Evolutionary conservation across 2,797 vertebrate genomes (phyloP).

Genomic region (Melanogrammus aeglefinus): DNA sequence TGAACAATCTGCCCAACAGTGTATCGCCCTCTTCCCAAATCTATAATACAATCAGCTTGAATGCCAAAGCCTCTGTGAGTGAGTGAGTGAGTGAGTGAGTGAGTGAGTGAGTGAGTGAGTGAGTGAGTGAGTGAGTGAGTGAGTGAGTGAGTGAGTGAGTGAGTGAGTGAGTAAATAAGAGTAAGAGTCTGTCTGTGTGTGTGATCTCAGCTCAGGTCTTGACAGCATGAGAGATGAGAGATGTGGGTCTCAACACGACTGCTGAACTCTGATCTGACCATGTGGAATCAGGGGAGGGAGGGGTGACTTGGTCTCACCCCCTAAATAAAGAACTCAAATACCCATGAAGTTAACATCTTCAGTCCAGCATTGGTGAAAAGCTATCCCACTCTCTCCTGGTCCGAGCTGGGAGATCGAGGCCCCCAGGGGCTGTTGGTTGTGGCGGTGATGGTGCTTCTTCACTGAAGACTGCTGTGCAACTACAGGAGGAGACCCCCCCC

Average conservation of each 20-base stretch:
- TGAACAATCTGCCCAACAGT: conserved; percentile 26
- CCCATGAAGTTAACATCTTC: no score
- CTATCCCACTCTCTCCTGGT: not conserved
- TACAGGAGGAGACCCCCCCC: conserved; percentile 36
- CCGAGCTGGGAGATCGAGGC: not conserved
- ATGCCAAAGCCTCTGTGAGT: not conserved
- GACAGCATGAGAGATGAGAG: conserved; percentile 25
- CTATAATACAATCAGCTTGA: not conserved
- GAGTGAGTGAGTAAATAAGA: no score
- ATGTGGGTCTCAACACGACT: conserved; percentile 15
- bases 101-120: not conserved
- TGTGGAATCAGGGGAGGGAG: not conserved
- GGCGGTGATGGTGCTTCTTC: conserved; percentile 60
- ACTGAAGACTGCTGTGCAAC: conserved; percentile 39
- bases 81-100: not conserved
- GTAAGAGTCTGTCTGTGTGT: not conserved
- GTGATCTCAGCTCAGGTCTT: not conserved
- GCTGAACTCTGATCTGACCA: not conserved
- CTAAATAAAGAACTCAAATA: not conserved
- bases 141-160: no score
- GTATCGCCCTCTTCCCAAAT: not conserved
- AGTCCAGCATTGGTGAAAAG: not conserved
- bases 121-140: no score
- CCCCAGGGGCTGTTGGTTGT: conserved; percentile 3
- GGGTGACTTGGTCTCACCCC: not conserved